Evolutionary conservation across 2,113 vertebrate species (phyloP).

Genomic region (Amphiprion percula): DNA sequence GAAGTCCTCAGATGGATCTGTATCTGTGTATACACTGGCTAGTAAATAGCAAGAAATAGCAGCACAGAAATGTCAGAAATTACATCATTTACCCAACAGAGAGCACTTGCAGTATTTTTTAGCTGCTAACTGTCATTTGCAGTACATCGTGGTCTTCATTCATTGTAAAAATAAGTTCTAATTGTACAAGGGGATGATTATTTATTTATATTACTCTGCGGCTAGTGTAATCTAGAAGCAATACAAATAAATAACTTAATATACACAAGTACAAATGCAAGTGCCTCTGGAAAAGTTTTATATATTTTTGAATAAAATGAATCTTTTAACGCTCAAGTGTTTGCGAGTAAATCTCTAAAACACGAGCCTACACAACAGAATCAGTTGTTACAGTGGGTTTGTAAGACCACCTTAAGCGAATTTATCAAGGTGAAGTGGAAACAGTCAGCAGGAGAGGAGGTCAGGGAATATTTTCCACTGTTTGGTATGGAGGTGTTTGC

Average conservation of each 20-base stretch:
- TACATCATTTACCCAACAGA: not conserved
- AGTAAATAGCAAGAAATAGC: not conserved
- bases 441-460: conserved; percentile 3
- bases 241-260: conserved; percentile 27
- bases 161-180: no score
- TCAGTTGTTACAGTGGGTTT: not conserved
- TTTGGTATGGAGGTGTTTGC: conserved; percentile 41
- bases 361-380: conserved; percentile 2
- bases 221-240: not conserved
- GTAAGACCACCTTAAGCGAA: conserved; percentile 24
- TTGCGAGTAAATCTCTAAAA: conserved; percentile 4
- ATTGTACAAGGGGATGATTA: not conserved
- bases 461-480: conserved; percentile 18
- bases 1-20: not conserved
- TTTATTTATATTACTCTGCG: not conserved
- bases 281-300: conserved; percentile 2
- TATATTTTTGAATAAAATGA: not conserved
- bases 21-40: not conserved
- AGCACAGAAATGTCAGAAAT: not conserved
- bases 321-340: conserved; percentile 4
- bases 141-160: not conserved
- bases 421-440: conserved; percentile 9
- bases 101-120: not conserved
- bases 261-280: not conserved
- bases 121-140: not conserved